Evolutionary conservation across 2,888 invertebrate genomes (phyloP), one percentile per base, ranked within the genome.

Genomic region (Biston stratarius): DNA sequence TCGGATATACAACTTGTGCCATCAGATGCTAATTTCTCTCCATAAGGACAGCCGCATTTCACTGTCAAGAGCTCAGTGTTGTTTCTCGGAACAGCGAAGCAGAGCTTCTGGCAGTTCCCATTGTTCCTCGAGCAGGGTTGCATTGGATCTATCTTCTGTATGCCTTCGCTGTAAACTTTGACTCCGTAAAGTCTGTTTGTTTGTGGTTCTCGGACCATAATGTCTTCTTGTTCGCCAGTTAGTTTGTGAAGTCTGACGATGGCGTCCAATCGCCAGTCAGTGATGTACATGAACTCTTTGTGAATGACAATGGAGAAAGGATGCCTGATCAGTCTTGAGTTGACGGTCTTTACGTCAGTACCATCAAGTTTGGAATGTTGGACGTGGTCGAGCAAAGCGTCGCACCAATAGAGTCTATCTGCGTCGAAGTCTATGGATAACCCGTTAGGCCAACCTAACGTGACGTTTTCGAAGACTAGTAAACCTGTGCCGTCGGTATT

Each of bases 361-460:
- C 99, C 99, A 83, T 99, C 98, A 6, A 99, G 94, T 78, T 97
- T 97, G 0, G 98, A 96, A 84, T 99, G 98, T 82, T 99, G 99
- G 0, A 99, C 98, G 88, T 99, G 99, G 88, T 99, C 99, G 8
- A 99, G 94, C 2, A 99, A 90, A 5, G 99, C 99, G 85, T 99
- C 99, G 82, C 99, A 99, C 99, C 99, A 99, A 89, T 99, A 99
- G 0, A 99, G 94, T 12, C 99, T 95, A 86, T 99, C 97, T 15
- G 96, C 95, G 45, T 95, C 95, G 82, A 97, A 98, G 89, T 99
- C 99, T 71, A 99, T 97, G 0, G 98, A 97, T 6, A 99, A 91
- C 0, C 99, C 99, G 85, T 99, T 99, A 0, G 99, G 99, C 99
- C 99, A 99, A 5, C 99, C 99, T 0, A 99, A 94, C 0, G 99